Conservation (phyloP, 1,140 invertebrate genomes). For the Schlechtendalia chinensis region DNA sequence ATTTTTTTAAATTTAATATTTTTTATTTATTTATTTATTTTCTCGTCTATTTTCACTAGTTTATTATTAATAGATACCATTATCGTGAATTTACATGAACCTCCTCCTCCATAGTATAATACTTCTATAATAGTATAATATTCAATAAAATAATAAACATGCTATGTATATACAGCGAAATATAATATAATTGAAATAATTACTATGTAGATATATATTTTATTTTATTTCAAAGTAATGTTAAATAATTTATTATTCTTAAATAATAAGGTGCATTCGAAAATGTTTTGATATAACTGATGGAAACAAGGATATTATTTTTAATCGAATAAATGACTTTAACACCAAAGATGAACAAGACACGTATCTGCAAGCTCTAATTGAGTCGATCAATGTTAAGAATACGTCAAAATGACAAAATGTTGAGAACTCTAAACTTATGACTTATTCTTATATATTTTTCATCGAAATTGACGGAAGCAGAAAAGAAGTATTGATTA, state of each 20-base stretch:
- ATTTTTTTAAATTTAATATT: too few species aligned
- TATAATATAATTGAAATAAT: not conserved
- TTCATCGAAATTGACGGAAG: not conserved
- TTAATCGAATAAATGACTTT: constrained; percentile 34
- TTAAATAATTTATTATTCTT: constrained; percentile 28
- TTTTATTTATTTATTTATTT: too few species aligned
- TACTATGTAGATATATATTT: constrained; percentile 4
- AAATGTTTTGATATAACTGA: constrained; percentile 31
- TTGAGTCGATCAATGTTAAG: not conserved
- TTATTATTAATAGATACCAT: not conserved
- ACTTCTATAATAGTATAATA: constrained; percentile 4
- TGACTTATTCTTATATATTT: not conserved
- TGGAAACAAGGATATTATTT: constrained; percentile 23
- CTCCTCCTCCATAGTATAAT: not conserved
- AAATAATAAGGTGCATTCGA: constrained; percentile 24
- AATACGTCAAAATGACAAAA: not conserved
- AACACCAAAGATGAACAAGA: constrained; percentile 31
- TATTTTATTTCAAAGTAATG: constrained; percentile 14
- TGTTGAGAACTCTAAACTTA: not conserved
- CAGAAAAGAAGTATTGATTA: too few species aligned
- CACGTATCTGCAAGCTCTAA: not conserved
- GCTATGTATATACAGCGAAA: not conserved
- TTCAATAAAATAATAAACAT: too few species aligned
- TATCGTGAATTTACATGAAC: not conserved
- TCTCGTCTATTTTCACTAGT: too few species aligned